Evolutionary conservation across 2,113 vertebrate species (phyloP), one percentile per base, ranked within the genome.

Genomic region (Dipodomys stephensi): DNA sequence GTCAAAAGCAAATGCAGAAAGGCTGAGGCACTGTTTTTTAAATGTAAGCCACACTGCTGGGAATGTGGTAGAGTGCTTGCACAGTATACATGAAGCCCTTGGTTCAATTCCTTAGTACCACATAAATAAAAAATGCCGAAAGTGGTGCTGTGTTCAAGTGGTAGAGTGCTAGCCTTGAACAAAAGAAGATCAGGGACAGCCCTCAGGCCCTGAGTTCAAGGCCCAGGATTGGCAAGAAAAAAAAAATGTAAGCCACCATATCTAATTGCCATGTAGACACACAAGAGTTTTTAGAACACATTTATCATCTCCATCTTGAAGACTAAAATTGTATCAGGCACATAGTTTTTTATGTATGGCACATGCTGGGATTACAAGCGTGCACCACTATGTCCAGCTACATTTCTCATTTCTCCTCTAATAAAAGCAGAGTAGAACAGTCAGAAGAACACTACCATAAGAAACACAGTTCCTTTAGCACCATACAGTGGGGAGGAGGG

Each of bases 221-320:
- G 39, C 39, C 39, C 39, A 39, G 39, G 39, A 39, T 39, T 39
- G 39, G 57, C 12, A 60, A 60, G 18, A 60, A 60, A 60, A 60
- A 60, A 7, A 67, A 85, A 84, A 88, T 77, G n/a, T 20, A 78
- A 92, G 46, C 27, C 35, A 83, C 8, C 8, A 25, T 25, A 88
- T 89, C 23, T 91, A 53, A 71, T 53, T n/a, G n/a, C 64, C n/a
- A 71, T 69, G 91, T 73, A 94, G 20, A 84, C 2, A 91, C 9
- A 65, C 16, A 89, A 67, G 57, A 80, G 1, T 12, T 35, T n/a
- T 92, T 64, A 65, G 82, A 81, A 32, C 35, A 80, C 1, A 44
- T 44, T 27, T 60, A 27, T 65, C 49, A 57, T 81, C 93, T 93
- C 28, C 18, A 83, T 27, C 39, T 65, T 80, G 27, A 87, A 90